Base-by-base conservation (phyloP, 2,113 vertebrate species). In the Festucalex cinctus region DNA sequence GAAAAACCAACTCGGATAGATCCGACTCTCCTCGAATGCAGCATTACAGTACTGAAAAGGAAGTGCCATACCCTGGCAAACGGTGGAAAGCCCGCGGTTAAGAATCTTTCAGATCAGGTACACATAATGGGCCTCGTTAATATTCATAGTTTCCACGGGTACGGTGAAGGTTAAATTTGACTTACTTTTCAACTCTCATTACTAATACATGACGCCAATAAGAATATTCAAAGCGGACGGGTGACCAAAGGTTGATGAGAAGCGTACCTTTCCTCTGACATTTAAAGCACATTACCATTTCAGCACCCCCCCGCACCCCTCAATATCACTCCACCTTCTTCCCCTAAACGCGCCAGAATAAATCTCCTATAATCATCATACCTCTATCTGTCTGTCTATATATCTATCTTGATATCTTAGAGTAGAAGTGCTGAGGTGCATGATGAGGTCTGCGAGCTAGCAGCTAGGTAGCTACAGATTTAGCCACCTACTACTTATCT, bases 251-350 rank as follows among this genome's bases (percentile, higher is more conserved):
- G 91, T 93, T 93, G 91, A 92, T 92, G 91, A 92, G 90, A 89
- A 88, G 80, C 84, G 81, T 87, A 86, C 89, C 90, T 91, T 90
- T 83, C 86, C 83, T 76, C 88, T 92, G 91, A 92, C 92, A 93
- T 92, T 92, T 92, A 91, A 92, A 62, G 89, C 91, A 91, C 91
- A 93, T 93, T 91, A 89, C 90, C 91, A 93, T 93, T 89, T 91
- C 81, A 83, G 77, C 77, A 64, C 76, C 71, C 78, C 80, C 81
- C 78, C 71, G 62, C 63, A 80, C 26, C 12, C 20, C 16, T 32
- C 32, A 4, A 60, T 8, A 20, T 16, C 14, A 35, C 24, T 22
- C 17, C 56, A 26, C 26, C 56, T 35, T 35, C 9, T n/a, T 19
- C 22, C 61, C 43, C 13, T 35, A 65, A 48, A 48, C 63, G 13